Evolutionary conservation across 2,888 invertebrate species (phyloP).

Genomic region (Odontocerum albicorne): DNA sequence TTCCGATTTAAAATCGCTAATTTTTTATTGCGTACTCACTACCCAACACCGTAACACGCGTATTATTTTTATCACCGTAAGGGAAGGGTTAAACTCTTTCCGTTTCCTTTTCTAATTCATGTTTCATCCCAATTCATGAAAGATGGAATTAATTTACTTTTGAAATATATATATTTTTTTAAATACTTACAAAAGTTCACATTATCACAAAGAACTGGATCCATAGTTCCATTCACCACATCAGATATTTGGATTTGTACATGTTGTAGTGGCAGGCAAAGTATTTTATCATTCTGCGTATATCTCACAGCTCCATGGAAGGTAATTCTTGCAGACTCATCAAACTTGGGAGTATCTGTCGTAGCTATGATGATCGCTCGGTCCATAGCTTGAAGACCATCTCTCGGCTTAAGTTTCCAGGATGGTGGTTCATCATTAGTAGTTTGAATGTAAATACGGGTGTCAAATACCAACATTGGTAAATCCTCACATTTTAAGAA

Average conservation of each 20-base stretch:
- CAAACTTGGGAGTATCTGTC: conserved; percentile 22
- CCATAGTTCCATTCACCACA: conserved; percentile 16
- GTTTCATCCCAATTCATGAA: neutral
- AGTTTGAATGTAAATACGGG: conserved; percentile 7
- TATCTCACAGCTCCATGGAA: conserved; percentile 20
- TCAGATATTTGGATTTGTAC: conserved; percentile 19
- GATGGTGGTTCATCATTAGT: conserved; percentile 21
- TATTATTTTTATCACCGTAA: too few relatives aligned
- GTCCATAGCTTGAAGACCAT: neutral
- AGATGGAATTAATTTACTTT: neutral
- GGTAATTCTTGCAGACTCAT: neutral
- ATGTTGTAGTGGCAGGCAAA: conserved; percentile 10
- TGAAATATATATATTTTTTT: neutral
- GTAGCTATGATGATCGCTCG: neutral
- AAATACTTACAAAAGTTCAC: conserved; percentile 20
- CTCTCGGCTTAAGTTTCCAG: conserved; percentile 20
- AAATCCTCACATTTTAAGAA: conserved; percentile 21
- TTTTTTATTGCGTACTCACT: too few relatives aligned
- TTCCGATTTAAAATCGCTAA: too few relatives aligned
- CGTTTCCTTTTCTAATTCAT: neutral
- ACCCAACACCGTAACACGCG: too few relatives aligned
- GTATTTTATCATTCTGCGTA: conserved; percentile 9
- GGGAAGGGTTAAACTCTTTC: too few relatives aligned
- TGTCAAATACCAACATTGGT: conserved; percentile 13
- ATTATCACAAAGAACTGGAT: conserved; percentile 19